Percentiles rank a stretch among this genome's conserved stretches.
Evolutionary conservation across 2,888 invertebrate genomes (phyloP).

Genomic region (Pyrgus malvae): DNA sequence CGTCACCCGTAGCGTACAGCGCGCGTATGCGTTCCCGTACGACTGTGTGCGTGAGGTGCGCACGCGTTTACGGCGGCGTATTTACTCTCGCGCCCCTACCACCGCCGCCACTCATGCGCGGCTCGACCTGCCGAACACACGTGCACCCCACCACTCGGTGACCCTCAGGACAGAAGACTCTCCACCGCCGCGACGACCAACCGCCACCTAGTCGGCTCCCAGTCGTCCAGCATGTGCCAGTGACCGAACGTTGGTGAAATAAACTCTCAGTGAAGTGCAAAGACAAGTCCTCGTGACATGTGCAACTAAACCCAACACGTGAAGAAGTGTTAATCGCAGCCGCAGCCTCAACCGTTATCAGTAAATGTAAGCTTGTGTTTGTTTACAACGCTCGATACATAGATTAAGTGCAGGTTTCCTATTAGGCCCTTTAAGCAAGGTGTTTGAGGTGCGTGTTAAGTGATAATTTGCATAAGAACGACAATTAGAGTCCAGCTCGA

Average conservation of each 20-base stretch:
- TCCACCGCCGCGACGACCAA: slow-evolving; percentile 48
- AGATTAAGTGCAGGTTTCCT: slow-evolving; percentile 9
- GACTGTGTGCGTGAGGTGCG: slow-evolving; percentile 63
- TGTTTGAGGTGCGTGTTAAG: slow-evolving; percentile 22
- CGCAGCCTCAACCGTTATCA: slow-evolving; percentile 76
- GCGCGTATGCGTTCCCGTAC: slow-evolving; percentile 44
- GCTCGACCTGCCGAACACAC: slow-evolving; percentile 73
- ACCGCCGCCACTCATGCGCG: slow-evolving; percentile 78
- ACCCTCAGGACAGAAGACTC: slow-evolving; percentile 54
- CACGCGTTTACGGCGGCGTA: slow-evolving; percentile 71
- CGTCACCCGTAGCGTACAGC: slow-evolving; percentile 48
- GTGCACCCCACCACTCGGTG: slow-evolving; percentile 62
- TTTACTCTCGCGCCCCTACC: slow-evolving; percentile 79
- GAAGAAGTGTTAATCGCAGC: slow-evolving; percentile 59
- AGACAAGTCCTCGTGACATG: slow-evolving; percentile 63
- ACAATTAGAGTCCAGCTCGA: slow-evolving; percentile 50
- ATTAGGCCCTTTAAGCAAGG: slow-evolving; percentile 19
- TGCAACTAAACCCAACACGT: slow-evolving; percentile 60
- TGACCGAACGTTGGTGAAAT: slow-evolving; percentile 60
- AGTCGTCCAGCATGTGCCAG: slow-evolving; percentile 68
- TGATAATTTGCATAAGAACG: slow-evolving; percentile 34
- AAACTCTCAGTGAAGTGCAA: slow-evolving; percentile 63
- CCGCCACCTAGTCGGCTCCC: slow-evolving; percentile 36
- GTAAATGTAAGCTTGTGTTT: slow-evolving; percentile 74
- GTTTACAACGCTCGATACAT: slow-evolving; percentile 37